A percentile compares a stretch with the other conserved stretches of the same genome.
Conservation (phyloP, 2,113 vertebrate genomes). For the Ranitomeya imitator region DNA sequence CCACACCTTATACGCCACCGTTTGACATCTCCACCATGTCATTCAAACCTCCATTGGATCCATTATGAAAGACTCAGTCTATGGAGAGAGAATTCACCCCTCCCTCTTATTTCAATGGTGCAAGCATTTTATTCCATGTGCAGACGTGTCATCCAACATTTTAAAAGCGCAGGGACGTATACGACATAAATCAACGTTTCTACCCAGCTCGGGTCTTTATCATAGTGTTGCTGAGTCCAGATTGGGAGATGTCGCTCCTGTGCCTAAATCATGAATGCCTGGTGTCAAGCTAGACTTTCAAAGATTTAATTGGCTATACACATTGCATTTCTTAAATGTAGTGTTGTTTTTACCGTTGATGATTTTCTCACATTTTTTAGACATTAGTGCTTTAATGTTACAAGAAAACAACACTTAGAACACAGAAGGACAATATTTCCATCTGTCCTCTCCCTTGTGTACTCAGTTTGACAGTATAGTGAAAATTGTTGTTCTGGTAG, state of each 20-base stretch:
- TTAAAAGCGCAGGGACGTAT: no score
- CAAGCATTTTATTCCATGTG: no score
- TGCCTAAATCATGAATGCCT: no score
- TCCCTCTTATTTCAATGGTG: no score
- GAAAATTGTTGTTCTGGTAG: slow-evolving; percentile 34
- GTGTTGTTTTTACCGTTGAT: background rate
- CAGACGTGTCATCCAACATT: no score
- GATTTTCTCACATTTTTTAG: background rate
- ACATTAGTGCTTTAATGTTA: slow-evolving; percentile 35
- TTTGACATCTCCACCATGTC: background rate
- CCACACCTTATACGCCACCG: background rate
- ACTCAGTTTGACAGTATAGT: slow-evolving; percentile 27
- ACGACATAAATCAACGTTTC: no score
- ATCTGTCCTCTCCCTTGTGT: slow-evolving; percentile 26
- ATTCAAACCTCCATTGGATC: background rate
- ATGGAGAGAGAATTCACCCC: no score
- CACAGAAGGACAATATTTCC: slow-evolving; percentile 22
- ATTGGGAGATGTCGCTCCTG: no score
- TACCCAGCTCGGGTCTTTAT: no score
- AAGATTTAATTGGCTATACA: background rate
- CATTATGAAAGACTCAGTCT: background rate
- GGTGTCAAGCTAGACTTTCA: background rate
- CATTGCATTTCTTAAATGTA: slow-evolving; percentile 15
- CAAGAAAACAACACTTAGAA: slow-evolving; percentile 25
- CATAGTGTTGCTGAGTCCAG: no score